These are phyloP conservation scores for human (Homo sapiens) DNA, from an alignment of 2,113 vertebrate genomes.

Conservation along the genomic window DNA sequence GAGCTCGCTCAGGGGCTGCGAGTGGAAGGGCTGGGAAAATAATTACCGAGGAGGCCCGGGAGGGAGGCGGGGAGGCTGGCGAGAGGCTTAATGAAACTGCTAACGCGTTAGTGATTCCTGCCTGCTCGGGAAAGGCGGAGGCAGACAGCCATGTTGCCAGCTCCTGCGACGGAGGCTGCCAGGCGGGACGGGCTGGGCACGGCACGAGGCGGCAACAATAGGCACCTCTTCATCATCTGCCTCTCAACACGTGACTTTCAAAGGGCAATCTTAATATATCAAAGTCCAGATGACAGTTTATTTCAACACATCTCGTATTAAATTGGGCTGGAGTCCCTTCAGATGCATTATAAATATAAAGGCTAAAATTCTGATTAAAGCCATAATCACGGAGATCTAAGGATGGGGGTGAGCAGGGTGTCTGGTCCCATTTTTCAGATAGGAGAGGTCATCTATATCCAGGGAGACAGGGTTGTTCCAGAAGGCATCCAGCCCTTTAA, in stretches of 20 bases:
- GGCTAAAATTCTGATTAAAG: background rate
- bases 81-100: conserved; percentile 79
- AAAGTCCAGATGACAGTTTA: background rate
- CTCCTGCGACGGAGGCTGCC: conserved; percentile 69
- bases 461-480: background rate
- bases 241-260: conserved; percentile 52
- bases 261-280: conserved; percentile 38
- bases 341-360: background rate
- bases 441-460: background rate
- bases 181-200: conserved; percentile 73
- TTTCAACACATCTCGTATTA: background rate
- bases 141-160: conserved; percentile 81
- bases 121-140: conserved; percentile 72
- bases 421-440: conserved; percentile 25
- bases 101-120: conserved; percentile 77
- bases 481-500: background rate
- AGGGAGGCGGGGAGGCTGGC: conserved; percentile 73
- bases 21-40: conserved; percentile 77
- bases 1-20: conserved; percentile 39
- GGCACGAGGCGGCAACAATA: conserved; percentile 66
- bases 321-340: background rate
- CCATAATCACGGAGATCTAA: background rate
- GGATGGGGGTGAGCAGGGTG: background rate
- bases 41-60: conserved; percentile 76
- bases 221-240: conserved; percentile 68